Evolutionary conservation across 1,140 invertebrate genomes (phyloP), one percentile per base, ranked within the genome.

Genomic region (Helicoverpa zea): DNA sequence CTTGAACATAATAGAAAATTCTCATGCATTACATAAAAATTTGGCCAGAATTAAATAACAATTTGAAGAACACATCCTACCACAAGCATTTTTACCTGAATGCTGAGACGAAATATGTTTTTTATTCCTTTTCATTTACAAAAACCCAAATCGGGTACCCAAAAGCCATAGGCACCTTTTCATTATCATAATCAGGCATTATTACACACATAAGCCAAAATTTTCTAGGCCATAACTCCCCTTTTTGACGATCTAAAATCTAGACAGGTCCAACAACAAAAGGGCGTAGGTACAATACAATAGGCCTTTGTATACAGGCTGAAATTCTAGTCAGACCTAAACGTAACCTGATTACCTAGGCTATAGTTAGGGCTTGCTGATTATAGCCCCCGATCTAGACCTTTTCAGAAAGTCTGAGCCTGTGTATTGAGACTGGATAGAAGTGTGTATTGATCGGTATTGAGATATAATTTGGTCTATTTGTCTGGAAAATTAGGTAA

Each of bases 291-390:
- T 66, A 47, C 43, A n/a, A 29, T 14, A 70, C 66, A 70, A 70
- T 29, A 47, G 43, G 2, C 49, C 52, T 43, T 70, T 70, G 66
- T 70, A 18, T 70, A 13, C 49, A 52, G 18, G 12, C 16, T 49
- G 23, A 52, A 52, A 70, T 52, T 70, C 66, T 13, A 70, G 66
- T 12, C 12, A 52, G 11, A n/a, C 16, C 4, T 43, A 13, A 29
- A 70, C n/a, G 35, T 14, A 9, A 66, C n/a, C 16, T 66, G 63
- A 66, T 66, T 66, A 49, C 16, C 63, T 66, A 66, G 63, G n/a
- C 16, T 18, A 35, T 18, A 66, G 63, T 49, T 49, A 18, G 63
- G 63, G 7, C 10, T 16, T 66, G n/a, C 43, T n/a, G 47, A 66
- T 49, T 47, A 11, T n/a, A 43, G n/a, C 4, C 3, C 63, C 3